Percentiles rank a stretch among this genome's conserved stretches.
Evolutionary conservation across 2,888 invertebrate species (phyloP).

Genomic region (Plebejus melissa): DNA sequence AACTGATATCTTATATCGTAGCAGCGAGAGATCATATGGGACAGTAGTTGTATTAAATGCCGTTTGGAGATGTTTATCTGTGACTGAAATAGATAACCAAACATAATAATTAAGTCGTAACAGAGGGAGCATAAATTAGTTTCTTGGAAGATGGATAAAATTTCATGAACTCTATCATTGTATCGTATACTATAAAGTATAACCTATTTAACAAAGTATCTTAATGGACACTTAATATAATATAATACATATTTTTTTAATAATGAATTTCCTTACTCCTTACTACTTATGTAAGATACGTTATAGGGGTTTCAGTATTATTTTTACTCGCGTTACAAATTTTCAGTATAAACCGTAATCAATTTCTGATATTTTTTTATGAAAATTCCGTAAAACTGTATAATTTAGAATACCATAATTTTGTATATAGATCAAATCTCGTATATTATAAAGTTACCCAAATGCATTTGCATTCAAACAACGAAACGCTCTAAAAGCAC

Average conservation of each 20-base stretch:
- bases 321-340: too few relatives aligned
- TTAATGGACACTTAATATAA: not conserved
- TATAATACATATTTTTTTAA: not conserved
- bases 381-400: not conserved
- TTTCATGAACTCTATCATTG: not conserved
- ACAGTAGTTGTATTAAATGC: constrained; percentile 7
- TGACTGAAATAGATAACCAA: constrained; percentile 19
- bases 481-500: constrained; percentile 2
- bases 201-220: not conserved
- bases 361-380: too few relatives aligned
- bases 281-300: too few relatives aligned
- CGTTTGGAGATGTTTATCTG: constrained; percentile 8
- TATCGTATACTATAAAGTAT: not conserved
- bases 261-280: not conserved
- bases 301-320: too few relatives aligned
- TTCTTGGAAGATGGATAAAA: not conserved
- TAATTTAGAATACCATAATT: not conserved
- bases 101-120: constrained; percentile 3
- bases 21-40: constrained; percentile 2
- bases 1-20: constrained; percentile 11
- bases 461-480: constrained; percentile 19
- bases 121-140: not conserved
- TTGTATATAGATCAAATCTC: not conserved
- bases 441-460: not conserved
- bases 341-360: too few relatives aligned